Conservation (phyloP, 2,113 vertebrate species). For the Gopherus flavomarginatus region DNA sequence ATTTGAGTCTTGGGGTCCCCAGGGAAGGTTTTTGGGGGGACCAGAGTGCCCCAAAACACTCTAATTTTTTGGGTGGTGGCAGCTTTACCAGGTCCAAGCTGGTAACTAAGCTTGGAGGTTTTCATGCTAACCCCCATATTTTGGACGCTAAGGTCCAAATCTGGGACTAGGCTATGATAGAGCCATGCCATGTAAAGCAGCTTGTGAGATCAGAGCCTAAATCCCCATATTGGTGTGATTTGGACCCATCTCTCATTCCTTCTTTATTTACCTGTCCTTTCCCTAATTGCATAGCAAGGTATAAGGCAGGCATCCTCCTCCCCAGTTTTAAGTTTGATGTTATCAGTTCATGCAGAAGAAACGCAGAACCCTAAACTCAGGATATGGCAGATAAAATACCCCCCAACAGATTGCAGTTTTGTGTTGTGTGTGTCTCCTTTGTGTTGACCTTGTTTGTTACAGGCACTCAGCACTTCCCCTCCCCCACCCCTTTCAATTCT, state of each 20-base stretch:
- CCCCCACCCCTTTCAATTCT: neutral
- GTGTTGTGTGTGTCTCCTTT: neutral
- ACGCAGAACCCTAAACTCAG: neutral
- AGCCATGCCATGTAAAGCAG: neutral
- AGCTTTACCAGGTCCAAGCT: too few species aligned
- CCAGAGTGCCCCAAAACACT: too few species aligned
- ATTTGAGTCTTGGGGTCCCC: too few species aligned
- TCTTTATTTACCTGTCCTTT: neutral
- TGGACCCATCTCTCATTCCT: neutral
- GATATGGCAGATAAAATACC: neutral
- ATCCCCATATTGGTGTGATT: neutral
- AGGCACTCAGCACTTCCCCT: neutral
- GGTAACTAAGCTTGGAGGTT: too few species aligned
- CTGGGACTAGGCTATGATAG: too few species aligned
- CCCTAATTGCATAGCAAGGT: neutral
- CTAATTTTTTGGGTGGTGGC: too few species aligned
- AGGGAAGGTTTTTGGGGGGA: too few species aligned
- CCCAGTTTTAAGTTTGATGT: neutral
- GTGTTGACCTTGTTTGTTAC: neutral
- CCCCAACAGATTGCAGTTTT: neutral
- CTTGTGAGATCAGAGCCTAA: neutral
- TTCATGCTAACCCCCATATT: too few species aligned
- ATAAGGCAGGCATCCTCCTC: neutral
- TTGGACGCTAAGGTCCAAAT: too few species aligned
- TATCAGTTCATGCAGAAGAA: neutral